phyloP scores from a whole-genome alignment of 2,888 invertebrate species.

The Andrena camellia region DNA sequence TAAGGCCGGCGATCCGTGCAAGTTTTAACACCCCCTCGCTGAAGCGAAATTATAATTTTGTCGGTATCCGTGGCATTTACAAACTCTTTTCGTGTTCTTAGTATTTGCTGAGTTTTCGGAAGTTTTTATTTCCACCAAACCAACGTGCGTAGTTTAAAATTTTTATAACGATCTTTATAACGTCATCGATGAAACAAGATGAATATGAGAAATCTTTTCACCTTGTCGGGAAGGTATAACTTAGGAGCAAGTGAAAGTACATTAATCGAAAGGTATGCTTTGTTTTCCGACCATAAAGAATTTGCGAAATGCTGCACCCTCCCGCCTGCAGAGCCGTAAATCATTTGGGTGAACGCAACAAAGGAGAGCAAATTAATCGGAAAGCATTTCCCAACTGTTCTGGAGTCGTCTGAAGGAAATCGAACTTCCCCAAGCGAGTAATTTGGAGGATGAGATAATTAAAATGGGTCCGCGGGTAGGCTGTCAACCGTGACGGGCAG shows the following conservation, averaged over 20 bases:
- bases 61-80: background rate
- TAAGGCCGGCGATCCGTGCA: background rate
- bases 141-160: no score
- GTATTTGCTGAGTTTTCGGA: no score
- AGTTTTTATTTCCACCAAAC: no score
- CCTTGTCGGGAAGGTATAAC: no score
- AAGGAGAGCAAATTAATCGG: slow-evolving; percentile 21
- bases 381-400: slow-evolving; percentile 34
- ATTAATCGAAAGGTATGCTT: no score
- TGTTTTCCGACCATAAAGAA: background rate
- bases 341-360: background rate
- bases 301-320: background rate
- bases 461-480: slow-evolving; percentile 76
- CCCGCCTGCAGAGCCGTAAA: background rate
- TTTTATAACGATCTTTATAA: no score
- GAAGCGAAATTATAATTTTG: background rate
- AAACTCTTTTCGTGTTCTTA: no score
- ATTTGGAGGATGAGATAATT: slow-evolving; percentile 78
- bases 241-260: no score
- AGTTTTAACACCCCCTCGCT: background rate
- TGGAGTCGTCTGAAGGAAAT: slow-evolving; percentile 43
- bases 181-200: no score
- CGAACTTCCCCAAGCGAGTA: slow-evolving; percentile 73
- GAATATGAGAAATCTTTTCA: no score
- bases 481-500: slow-evolving; percentile 78